Evolutionary conservation across 2,797 vertebrate genomes (phyloP), one percentile per base, ranked within the genome.

Genomic region (Xerus rutilus): DNA sequence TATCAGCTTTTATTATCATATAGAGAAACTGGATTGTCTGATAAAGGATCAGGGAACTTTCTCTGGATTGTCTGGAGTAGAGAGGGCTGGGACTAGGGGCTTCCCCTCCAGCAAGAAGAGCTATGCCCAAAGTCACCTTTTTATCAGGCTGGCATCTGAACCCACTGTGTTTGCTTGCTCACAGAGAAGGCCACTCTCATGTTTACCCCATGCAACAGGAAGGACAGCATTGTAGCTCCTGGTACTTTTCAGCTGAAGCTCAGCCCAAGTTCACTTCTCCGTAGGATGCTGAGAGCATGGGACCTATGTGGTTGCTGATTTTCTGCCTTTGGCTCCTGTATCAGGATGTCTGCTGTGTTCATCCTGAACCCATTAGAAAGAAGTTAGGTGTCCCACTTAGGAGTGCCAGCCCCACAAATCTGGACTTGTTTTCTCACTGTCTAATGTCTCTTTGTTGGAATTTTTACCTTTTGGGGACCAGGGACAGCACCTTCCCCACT

Each of bases 141-240:
- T 28, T 28, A 13, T 3, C 18, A n/a, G 43, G 3, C 54, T 62
- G 54, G 78, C 9, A 5, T 18, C 35, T 35, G 62, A 74, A 54
- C 5, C 39, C 30, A 4, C 7, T 0, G 1, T 43, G 32, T 86
- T 13, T 59, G 20, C n/a, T 35, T 1, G 0, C 5, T 4, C 15
- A 1, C 11, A n/a, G 30, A 12, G 15, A n/a, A 73, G 39, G 73
- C 45, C 13, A 1, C 32, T 7, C 43, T 62, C 52, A 43, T 0
- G 54, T n/a, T 86, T n/a, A 47, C 30, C 20, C 28, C 11, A 12
- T 15, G 12, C 57, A 43, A 11, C 32, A 69, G 35, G 39, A 65
- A 76, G 45, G 28, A 23, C 59, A 39, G n/a, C 15, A 0, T 11
- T 0, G 6, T 28, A 92, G 32, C 49, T 79, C 39, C 64, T 64